Percentiles rank a stretch among this genome's conserved stretches.
These are phyloP conservation scores for Paralichthys olivaceus DNA, from an alignment of 2,113 vertebrate genomes.

Conservation along the genomic window DNA sequence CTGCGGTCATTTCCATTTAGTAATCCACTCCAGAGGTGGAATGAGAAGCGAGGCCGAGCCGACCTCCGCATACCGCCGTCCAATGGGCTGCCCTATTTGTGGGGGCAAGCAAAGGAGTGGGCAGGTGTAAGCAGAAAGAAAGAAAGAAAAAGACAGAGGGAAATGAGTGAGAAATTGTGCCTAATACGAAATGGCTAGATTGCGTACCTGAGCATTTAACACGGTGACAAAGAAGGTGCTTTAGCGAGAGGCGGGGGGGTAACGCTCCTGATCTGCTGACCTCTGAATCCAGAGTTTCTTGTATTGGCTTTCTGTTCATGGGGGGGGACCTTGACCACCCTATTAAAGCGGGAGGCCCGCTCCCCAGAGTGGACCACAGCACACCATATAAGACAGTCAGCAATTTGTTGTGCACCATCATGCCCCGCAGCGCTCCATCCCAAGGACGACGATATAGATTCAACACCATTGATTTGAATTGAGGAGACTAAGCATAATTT, in stretches of 20 bases:
- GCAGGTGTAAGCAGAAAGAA: constrained; percentile 1
- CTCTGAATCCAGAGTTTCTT: constrained; percentile 16
- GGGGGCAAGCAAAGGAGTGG: background rate
- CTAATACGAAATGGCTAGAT: constrained; percentile 21
- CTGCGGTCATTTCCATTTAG: constrained; percentile 69
- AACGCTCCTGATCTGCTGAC: constrained; percentile 24
- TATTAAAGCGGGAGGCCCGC: constrained; percentile 52
- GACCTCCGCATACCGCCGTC: constrained; percentile 40
- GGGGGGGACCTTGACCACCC: constrained; percentile 54
- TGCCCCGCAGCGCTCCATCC: constrained; percentile 31
- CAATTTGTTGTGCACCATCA: constrained; percentile 49
- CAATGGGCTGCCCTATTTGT: constrained; percentile 20
- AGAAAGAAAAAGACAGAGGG: constrained; percentile 28
- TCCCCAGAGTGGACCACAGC: constrained; percentile 51
- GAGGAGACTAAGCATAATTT: constrained; percentile 53
- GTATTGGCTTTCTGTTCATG: constrained; percentile 51
- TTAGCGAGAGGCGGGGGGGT: constrained; percentile 1
- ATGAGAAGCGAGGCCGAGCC: constrained; percentile 56
- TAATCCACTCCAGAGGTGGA: constrained; percentile 67
- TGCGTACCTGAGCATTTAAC: constrained; percentile 25
- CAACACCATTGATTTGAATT: constrained; percentile 59
- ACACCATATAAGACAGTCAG: constrained; percentile 45
- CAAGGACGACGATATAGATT: constrained; percentile 74
- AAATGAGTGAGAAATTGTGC: constrained; percentile 21
- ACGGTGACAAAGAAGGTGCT: background rate